Percentiles rank a stretch among this genome's conserved stretches.
Evolutionary conservation across 2,797 vertebrate species (phyloP).

Genomic region (Cossypha niveicapilla): DNA sequence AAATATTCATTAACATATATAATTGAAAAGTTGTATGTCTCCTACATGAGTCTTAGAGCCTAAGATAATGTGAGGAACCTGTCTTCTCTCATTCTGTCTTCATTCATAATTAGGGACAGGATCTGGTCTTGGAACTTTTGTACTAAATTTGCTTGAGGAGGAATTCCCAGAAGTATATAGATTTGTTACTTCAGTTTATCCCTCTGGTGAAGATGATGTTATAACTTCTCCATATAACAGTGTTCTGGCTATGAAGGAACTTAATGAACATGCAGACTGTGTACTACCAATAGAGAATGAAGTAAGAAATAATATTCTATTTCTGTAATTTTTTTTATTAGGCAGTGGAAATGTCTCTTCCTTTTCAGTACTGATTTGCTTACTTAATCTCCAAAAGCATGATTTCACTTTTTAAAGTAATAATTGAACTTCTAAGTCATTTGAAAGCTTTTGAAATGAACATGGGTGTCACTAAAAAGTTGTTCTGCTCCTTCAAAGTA

Average conservation of each 20-base stretch:
- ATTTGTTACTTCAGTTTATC: slow-evolving; percentile 90
- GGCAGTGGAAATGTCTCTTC: neutral
- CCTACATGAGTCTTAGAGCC: neutral
- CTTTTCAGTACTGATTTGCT: neutral
- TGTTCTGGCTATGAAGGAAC: slow-evolving; percentile 91
- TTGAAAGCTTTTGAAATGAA: neutral
- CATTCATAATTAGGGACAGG: slow-evolving; percentile 83
- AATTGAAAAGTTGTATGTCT: neutral
- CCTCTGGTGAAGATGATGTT: slow-evolving; percentile 92
- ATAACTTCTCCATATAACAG: slow-evolving; percentile 97
- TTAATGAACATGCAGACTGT: slow-evolving; percentile 92
- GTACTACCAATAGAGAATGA: slow-evolving; percentile 95
- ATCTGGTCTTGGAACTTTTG: slow-evolving; percentile 91
- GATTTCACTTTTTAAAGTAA: neutral
- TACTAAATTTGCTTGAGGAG: slow-evolving; percentile 88
- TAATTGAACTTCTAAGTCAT: neutral
- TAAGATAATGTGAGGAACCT: neutral
- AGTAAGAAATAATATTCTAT: slow-evolving; percentile 71
- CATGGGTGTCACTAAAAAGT: neutral
- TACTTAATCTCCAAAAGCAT: neutral
- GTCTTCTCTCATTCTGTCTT: neutral
- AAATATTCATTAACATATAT: neutral
- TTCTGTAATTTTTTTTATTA: neutral
- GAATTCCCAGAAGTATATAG: slow-evolving; percentile 93
- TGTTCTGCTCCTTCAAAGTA: neutral